A percentile compares a stretch with the other conserved stretches of the same genome.
Evolutionary conservation across 2,113 vertebrate species (phyloP).

Genomic region (Stigmatopora nigra): DNA sequence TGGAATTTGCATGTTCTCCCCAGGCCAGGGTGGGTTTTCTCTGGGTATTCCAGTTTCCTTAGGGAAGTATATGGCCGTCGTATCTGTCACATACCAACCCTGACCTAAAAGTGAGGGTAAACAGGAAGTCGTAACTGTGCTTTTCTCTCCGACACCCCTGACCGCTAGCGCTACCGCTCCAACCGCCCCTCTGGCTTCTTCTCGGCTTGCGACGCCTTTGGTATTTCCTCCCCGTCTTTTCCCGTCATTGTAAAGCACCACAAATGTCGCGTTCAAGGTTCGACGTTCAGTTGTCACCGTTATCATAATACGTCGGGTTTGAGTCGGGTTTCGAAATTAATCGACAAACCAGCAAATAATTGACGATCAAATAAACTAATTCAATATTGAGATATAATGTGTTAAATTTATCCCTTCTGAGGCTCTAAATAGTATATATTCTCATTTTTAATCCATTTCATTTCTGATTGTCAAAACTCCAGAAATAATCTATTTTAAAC

Average conservation of each 20-base stretch:
- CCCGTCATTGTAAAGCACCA: constrained; percentile 7
- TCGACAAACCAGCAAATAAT: too few species aligned
- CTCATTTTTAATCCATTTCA: background rate
- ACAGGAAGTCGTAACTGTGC: constrained; percentile 21
- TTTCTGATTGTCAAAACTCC: background rate
- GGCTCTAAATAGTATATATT: background rate
- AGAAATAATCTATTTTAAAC: too few species aligned
- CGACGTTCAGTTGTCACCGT: background rate
- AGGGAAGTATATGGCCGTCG: constrained; percentile 6
- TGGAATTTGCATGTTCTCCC: too few species aligned
- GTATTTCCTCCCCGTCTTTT: constrained; percentile 24
- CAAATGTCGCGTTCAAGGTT: background rate
- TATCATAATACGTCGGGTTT: too few species aligned
- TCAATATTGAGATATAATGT: too few species aligned
- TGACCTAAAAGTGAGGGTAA: constrained; percentile 5
- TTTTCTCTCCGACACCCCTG: background rate
- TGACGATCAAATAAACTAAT: too few species aligned
- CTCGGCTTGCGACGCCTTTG: constrained; percentile 8
- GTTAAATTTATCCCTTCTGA: too few species aligned
- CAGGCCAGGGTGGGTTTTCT: too few species aligned
- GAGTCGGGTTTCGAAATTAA: too few species aligned
- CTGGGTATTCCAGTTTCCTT: too few species aligned
- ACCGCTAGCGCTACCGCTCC: background rate
- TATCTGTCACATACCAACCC: constrained; percentile 11
- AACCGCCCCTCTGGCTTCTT: background rate